Evolutionary conservation across 2,797 vertebrate genomes (phyloP).

Genomic region (Ctenochaetus hawaiiensis): DNA sequence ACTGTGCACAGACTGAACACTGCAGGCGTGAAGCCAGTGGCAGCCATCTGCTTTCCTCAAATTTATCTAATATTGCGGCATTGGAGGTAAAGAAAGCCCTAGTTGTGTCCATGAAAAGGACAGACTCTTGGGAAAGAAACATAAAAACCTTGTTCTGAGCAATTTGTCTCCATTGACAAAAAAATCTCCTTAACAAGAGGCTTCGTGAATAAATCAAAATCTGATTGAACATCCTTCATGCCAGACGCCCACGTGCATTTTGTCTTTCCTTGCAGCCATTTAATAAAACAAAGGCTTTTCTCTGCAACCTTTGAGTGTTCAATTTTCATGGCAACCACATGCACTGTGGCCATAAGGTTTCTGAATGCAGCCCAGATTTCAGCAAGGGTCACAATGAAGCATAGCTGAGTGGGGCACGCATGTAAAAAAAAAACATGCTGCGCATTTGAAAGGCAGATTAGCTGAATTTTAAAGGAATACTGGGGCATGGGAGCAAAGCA

Average conservation of each 20-base stretch:
- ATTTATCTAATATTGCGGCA: conserved; percentile 62
- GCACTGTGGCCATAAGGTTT: conserved; percentile 52
- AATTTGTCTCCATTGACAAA: conserved; percentile 59
- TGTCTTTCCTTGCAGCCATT: conserved; percentile 69
- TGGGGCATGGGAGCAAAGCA: background rate
- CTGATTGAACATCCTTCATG: conserved; percentile 56
- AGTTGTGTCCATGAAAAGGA: conserved; percentile 49
- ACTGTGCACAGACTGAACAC: conserved; percentile 8
- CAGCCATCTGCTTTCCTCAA: conserved; percentile 49
- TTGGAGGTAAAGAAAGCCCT: conserved; percentile 51
- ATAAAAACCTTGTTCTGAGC: conserved; percentile 44
- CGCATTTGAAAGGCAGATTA: conserved; percentile 28
- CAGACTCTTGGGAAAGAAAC: conserved; percentile 39
- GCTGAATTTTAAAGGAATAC: conserved; percentile 18
- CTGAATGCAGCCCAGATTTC: conserved; percentile 63
- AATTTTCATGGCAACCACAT: conserved; percentile 82
- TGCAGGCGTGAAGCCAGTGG: conserved; percentile 40
- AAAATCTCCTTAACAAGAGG: conserved; percentile 27
- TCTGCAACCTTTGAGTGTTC: conserved; percentile 67
- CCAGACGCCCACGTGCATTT: conserved; percentile 60
- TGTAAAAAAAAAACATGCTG: conserved; percentile 4
- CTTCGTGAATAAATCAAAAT: conserved; percentile 56
- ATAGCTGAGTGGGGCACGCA: conserved; percentile 20
- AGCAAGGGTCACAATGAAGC: conserved; percentile 48
- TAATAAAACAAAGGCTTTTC: conserved; percentile 75